Percentiles rank a stretch among this genome's conserved stretches.
Evolutionary conservation across 2,113 vertebrate genomes (phyloP).

Genomic region (Esox niger): DNA sequence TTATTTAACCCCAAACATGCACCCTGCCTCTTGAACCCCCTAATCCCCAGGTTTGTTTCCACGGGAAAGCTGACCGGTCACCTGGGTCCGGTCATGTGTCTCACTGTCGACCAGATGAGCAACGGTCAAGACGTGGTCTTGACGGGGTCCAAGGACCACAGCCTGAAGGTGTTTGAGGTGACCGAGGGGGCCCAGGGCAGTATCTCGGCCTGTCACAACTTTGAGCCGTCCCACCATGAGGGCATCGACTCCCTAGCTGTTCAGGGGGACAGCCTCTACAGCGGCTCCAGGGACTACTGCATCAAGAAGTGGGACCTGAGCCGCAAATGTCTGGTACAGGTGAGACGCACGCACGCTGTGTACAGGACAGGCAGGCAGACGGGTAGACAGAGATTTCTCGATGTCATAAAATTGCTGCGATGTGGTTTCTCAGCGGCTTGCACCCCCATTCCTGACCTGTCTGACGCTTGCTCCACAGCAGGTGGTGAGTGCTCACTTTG

Average conservation of each 20-base stretch:
- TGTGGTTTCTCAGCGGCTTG: neutral
- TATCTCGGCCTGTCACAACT: slow-evolving; percentile 81
- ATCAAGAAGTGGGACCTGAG: slow-evolving; percentile 95
- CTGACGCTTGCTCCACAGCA: slow-evolving; percentile 72
- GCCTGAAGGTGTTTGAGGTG: slow-evolving; percentile 95
- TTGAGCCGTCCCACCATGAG: slow-evolving; percentile 90
- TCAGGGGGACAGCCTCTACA: slow-evolving; percentile 84
- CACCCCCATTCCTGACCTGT: neutral
- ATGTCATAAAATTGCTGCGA: too few relatives aligned
- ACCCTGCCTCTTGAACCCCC: neutral
- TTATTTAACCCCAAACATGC: too few relatives aligned
- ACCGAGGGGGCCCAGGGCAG: slow-evolving; percentile 89
- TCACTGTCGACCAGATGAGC: slow-evolving; percentile 84
- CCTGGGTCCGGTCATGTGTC: slow-evolving; percentile 90
- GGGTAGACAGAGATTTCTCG: too few relatives aligned
- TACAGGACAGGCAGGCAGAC: too few relatives aligned
- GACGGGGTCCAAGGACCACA: slow-evolving; percentile 96
- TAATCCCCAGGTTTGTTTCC: slow-evolving; percentile 83
- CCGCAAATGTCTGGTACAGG: slow-evolving; percentile 86
- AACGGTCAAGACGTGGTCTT: slow-evolving; percentile 91
- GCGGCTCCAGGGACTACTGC: slow-evolving; percentile 87
- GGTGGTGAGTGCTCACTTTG: slow-evolving; percentile 84
- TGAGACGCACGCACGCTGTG: slow-evolving; percentile 46
- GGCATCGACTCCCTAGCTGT: slow-evolving; percentile 85
- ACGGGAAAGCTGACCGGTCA: slow-evolving; percentile 95